These are phyloP conservation scores for Tholera decimalis DNA, from an alignment of 2,888 invertebrate species.

Conservation along the genomic window DNA sequence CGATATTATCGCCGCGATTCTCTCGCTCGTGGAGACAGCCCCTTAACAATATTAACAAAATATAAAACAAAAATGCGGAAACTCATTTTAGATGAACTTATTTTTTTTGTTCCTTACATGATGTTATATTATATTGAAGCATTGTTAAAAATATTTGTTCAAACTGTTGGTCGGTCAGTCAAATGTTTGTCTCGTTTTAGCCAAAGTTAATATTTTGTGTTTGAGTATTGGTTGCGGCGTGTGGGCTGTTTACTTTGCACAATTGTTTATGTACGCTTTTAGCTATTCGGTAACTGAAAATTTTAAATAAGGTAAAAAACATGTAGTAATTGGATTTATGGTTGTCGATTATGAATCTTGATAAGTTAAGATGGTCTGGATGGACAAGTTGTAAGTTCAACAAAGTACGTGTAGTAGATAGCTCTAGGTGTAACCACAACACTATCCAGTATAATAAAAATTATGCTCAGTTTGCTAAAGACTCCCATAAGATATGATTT, in stretches of 20 bases:
- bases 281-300: background rate
- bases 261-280: conserved; percentile 21
- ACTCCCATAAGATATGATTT: too few relatives aligned
- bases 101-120: background rate
- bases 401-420: too few relatives aligned
- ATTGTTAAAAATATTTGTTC: conserved; percentile 12
- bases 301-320: background rate
- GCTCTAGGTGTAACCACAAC: too few relatives aligned
- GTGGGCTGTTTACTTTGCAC: conserved; percentile 19
- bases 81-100: too few relatives aligned
- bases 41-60: background rate
- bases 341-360: too few relatives aligned
- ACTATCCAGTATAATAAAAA: too few relatives aligned
- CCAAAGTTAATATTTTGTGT: conserved; percentile 38
- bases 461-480: too few relatives aligned
- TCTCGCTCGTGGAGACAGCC: too few relatives aligned
- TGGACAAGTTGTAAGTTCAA: too few relatives aligned
- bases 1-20: too few relatives aligned
- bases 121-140: conserved; percentile 9
- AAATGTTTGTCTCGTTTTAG: conserved; percentile 29
- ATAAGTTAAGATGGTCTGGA: too few relatives aligned
- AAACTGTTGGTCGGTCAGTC: conserved; percentile 23
- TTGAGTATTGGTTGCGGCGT: conserved; percentile 25
- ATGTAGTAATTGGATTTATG: too few relatives aligned
- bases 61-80: background rate